These are phyloP conservation scores for Epistrophe eligans DNA, from an alignment of 2,888 invertebrate genomes.

Conservation along the genomic window DNA sequence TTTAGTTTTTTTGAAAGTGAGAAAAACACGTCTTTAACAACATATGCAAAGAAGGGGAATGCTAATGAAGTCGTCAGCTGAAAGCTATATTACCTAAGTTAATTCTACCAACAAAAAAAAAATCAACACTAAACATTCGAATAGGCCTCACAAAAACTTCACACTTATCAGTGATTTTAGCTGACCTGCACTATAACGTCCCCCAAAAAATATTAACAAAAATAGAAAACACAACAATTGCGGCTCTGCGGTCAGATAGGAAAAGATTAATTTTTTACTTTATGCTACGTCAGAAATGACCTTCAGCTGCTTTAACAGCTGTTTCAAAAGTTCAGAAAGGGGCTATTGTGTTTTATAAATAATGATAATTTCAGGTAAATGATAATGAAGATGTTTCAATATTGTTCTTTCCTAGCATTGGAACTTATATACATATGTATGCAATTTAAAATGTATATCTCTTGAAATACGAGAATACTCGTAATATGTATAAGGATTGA, in stretches of 20 bases:
- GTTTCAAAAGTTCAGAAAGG: background rate
- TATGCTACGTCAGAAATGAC: background rate
- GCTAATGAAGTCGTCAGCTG: slow-evolving; percentile 11
- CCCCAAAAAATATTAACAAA: background rate
- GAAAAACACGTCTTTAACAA: background rate
- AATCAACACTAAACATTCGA: slow-evolving; percentile 5
- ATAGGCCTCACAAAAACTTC: slow-evolving; percentile 2
- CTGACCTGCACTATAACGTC: slow-evolving; percentile 18
- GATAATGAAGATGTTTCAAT: background rate
- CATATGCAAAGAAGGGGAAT: slow-evolving; percentile 18
- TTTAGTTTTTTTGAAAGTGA: background rate
- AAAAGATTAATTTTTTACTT: background rate
- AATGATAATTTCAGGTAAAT: background rate
- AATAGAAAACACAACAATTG: background rate
- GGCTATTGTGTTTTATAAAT: background rate
- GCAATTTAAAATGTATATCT: no score
- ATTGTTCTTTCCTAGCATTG: background rate
- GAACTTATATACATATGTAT: no score
- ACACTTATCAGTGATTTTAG: slow-evolving; percentile 36
- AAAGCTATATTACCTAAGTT: background rate
- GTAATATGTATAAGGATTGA: no score
- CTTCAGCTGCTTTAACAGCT: background rate
- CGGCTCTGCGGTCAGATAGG: slow-evolving; percentile 18
- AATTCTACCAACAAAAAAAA: slow-evolving; percentile 16
- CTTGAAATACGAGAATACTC: no score